Base-by-base conservation (phyloP, 1,140 invertebrate genomes). In the Sycophila sp. region DNA sequence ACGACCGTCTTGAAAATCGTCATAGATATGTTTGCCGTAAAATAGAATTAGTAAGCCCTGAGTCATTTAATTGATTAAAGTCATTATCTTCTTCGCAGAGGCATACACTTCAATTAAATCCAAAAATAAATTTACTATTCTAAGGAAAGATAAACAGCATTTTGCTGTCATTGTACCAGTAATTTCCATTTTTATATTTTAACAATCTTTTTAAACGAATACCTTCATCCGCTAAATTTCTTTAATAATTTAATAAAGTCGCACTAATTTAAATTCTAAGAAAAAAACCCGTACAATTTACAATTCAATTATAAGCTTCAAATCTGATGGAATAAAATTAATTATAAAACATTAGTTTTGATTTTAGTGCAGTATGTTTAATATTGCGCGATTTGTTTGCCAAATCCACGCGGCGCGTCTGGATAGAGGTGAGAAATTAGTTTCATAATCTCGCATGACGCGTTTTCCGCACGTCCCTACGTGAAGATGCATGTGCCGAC, bases 371-470 rank as follows among this genome's bases (percentile, higher is more conserved):
- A 2, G 55, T 19, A 11, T 56, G 32, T 63, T 56, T 63, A 70
- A 63, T 63, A 63, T 70, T 70, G 34, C 49, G 17, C 56, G 56
- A 69, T 60, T 69, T 60, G 58, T 69, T 69, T 51, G 24, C 66
- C 66, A 24, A 60, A 69, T 69, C 60, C 45, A 28, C 40, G 45
- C 56, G 56, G 40, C 66, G 56, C 28, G 24, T 36, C 32, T 64
- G 51, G 69, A 74, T 73, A 63, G 63, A 73, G 66, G 63, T 74
- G 75, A 75, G 73, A 76, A 78, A 78, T 78, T 75, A 75, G 73
- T 75, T 73, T 76, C 75, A 72, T 76, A 76, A 76, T 76, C 70
- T 65, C 58, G 72, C 67, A 60, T 47, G 68, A 73, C 70, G 72
- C 28, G 67, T 69, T 72, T 76, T 77, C 67, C 67, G 24, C 67